These are phyloP conservation scores for Lacanobia wlatinum DNA, from an alignment of 2,888 invertebrate species.

Conservation along the genomic window DNA sequence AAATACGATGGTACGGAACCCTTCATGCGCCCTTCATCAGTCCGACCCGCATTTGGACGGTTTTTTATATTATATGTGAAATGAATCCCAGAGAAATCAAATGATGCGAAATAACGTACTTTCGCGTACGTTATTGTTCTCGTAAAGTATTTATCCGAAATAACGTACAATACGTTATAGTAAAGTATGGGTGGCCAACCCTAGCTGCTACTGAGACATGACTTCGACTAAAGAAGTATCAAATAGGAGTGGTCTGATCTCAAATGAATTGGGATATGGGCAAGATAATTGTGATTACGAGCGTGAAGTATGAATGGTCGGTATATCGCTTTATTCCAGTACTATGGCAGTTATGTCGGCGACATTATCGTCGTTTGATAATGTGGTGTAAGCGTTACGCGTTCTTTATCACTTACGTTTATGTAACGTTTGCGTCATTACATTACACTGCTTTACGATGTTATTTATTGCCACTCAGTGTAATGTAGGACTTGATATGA, in stretches of 20 bases:
- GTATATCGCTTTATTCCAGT: conserved; percentile 13
- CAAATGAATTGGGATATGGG: not conserved
- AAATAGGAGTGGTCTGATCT: not conserved
- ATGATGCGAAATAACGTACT: too few relatives aligned
- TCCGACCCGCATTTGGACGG: too few relatives aligned
- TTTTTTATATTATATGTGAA: too few relatives aligned
- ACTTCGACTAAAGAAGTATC: not conserved
- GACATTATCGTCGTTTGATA: conserved; percentile 48
- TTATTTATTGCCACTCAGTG: conserved; percentile 52
- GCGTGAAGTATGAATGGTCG: conserved; percentile 6
- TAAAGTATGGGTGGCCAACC: too few relatives aligned
- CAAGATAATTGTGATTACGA: not conserved
- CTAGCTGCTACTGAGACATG: too few relatives aligned
- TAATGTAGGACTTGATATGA: conserved; percentile 31
- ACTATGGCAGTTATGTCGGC: conserved; percentile 30
- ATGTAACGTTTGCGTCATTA: conserved; percentile 48
- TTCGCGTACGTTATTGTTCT: too few relatives aligned
- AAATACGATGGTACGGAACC: too few relatives aligned
- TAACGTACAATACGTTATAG: too few relatives aligned
- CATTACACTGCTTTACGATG: conserved; percentile 41
- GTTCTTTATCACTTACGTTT: conserved; percentile 47
- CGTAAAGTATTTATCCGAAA: too few relatives aligned
- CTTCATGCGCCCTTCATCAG: too few relatives aligned
- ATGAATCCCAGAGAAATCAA: too few relatives aligned
- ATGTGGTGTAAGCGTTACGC: conserved; percentile 27